Evolutionary conservation across 2,113 vertebrate species (phyloP), one percentile per base, ranked within the genome.

Genomic region (Silurus glanis): DNA sequence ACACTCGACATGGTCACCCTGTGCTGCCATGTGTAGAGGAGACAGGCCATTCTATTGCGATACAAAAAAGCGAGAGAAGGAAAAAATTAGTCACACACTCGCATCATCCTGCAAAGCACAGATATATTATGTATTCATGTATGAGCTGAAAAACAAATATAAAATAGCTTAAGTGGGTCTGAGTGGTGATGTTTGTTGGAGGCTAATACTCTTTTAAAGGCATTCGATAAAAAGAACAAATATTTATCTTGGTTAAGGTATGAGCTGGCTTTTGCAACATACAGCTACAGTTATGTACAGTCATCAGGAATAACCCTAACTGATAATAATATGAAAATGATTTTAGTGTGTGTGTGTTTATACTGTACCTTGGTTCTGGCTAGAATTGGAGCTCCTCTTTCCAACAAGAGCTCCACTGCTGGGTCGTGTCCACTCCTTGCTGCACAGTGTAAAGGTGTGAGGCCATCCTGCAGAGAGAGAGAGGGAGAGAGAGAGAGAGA

Each of bases 11-110:
- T 99, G 98, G 93, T 99, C 98, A 12, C 98, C 98, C 84, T 99
- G 98, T 0, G 98, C 97, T 0, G 98, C 96, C 98, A 99, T 99
- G 94, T 99, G 98, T 6, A 99, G 97, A 0, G 98, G 97, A 67
- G 98, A 99, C 61, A 99, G 95, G 5, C 98, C 98, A 0, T 99
- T 99, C 98, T 99, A 91, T 0, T 14, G 21, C 17, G 16, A 84
- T 58, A 72, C 64, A 51, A 66, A 45, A 14, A 71, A 80, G n/a
- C 74, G n/a, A 17, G 53, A 58, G 58, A 10, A 55, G 17, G n/a
- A 56, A 58, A 53, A 7, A 58, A 25, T 75, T 25, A 25, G 56
- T 8, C 49, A 59, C 45, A 58, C 23, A n/a, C 10, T 69, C 4
- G 8, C 49, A 83, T 53, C 61, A 66, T 81, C 55, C 45, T 82